Conservation (phyloP, 2,888 invertebrate species). For the Lasioglossum morio region DNA sequence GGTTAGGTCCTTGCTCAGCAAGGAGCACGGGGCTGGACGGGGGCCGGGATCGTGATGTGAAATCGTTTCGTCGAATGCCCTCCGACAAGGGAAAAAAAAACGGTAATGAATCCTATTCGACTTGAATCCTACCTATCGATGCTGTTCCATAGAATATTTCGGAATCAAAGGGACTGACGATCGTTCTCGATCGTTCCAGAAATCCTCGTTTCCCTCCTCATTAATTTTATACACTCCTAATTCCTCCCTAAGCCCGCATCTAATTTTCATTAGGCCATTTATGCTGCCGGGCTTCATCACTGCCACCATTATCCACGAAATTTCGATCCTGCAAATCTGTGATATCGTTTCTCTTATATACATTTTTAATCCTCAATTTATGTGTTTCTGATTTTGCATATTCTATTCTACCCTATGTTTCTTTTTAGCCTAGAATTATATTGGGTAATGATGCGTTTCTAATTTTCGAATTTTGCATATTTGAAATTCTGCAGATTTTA, state of each 20-base stretch:
- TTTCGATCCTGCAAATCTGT: background rate
- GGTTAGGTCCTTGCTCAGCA: slow-evolving; percentile 68
- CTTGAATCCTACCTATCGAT: slow-evolving; percentile 26
- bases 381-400: no score
- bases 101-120: slow-evolving; percentile 56
- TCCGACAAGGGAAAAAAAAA: slow-evolving; percentile 18
- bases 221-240: background rate
- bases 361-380: background rate
- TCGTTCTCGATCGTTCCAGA: background rate
- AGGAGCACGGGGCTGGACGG: slow-evolving; percentile 39
- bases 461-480: background rate
- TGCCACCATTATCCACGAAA: background rate
- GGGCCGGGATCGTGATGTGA: slow-evolving; percentile 66
- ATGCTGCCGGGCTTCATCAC: background rate
- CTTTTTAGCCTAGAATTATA: no score
- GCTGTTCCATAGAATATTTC: slow-evolving; percentile 20
- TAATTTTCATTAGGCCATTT: slow-evolving; percentile 4
- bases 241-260: background rate
- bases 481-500: background rate
- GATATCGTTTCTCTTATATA: background rate
- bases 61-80: slow-evolving; percentile 63
- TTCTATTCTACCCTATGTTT: no score
- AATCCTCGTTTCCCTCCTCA: background rate
- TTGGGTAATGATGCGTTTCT: no score
- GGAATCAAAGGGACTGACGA: slow-evolving; percentile 43